These are phyloP conservation scores for Drosophila ironensis DNA, from an alignment of 1,140 invertebrate species.

Conservation along the genomic window DNA sequence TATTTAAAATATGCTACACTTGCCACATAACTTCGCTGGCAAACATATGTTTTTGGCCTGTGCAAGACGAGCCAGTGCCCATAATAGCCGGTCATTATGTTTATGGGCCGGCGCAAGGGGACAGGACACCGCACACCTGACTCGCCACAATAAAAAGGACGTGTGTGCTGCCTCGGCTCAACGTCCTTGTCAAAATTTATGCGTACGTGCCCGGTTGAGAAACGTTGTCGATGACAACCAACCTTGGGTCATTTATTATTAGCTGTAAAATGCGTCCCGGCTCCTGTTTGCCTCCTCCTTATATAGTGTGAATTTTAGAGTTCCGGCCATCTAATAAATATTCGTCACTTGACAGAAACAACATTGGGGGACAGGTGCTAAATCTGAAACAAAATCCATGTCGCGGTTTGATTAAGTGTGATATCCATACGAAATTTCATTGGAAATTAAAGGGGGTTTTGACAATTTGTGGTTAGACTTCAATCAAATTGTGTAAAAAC, in stretches of 20 bases:
- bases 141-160: slow-evolving; percentile 33
- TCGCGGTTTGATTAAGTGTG: background rate
- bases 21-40: slow-evolving; percentile 68
- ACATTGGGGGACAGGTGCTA: background rate
- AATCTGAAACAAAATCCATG: background rate
- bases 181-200: slow-evolving; percentile 64
- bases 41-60: slow-evolving; percentile 44
- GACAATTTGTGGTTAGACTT: too few relatives aligned
- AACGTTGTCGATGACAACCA: slow-evolving; percentile 60
- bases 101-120: slow-evolving; percentile 46
- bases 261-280: slow-evolving; percentile 64
- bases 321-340: slow-evolving; percentile 34
- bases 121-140: slow-evolving; percentile 23
- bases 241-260: slow-evolving; percentile 72
- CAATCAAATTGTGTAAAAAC: too few relatives aligned
- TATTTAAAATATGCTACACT: slow-evolving; percentile 76
- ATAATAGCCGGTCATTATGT: slow-evolving; percentile 74
- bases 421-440: too few relatives aligned
- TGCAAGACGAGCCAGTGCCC: slow-evolving; percentile 51
- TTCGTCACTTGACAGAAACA: slow-evolving; percentile 27
- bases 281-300: slow-evolving; percentile 1
- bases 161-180: background rate
- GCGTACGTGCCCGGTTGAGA: slow-evolving; percentile 62
- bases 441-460: too few relatives aligned
- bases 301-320: slow-evolving; percentile 13